Conservation (phyloP, 2,888 invertebrate genomes). For the Leptopterna dolabrata region DNA sequence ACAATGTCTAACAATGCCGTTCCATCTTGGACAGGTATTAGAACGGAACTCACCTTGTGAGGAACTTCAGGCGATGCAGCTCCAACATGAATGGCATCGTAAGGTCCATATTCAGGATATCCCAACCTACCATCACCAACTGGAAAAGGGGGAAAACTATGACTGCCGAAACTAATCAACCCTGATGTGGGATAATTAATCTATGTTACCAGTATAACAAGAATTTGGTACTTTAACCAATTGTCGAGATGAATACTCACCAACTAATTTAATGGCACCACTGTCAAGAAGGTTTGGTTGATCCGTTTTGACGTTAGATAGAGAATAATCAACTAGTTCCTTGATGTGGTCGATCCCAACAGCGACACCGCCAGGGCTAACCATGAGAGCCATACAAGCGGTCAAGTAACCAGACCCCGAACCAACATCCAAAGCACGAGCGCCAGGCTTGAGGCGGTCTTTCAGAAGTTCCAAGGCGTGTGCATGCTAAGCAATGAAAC, state of each 20-base stretch:
- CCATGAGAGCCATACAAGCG: conserved; percentile 88
- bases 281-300: conserved; percentile 77
- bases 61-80: conserved; percentile 87
- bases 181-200: too few species aligned
- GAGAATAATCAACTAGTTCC: conserved; percentile 80
- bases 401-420: conserved; percentile 95
- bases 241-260: too few species aligned
- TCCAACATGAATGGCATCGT: conserved; percentile 93
- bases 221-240: too few species aligned
- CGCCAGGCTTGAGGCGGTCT: conserved; percentile 80
- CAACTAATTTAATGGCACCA: conserved; percentile 77
- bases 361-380: conserved; percentile 76
- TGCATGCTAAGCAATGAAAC: conserved; percentile 82
- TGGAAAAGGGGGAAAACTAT: conserved; percentile 65
- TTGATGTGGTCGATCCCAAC: conserved; percentile 93
- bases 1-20: too few species aligned
- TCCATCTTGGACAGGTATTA: too few species aligned
- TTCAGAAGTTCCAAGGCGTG: conserved; percentile 88
- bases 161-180: neutral
- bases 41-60: conserved; percentile 72
- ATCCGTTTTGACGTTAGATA: conserved; percentile 80
- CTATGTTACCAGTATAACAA: too few species aligned
- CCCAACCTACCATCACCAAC: conserved; percentile 93
- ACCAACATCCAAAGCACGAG: conserved; percentile 89
- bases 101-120: conserved; percentile 80